Conservation (phyloP, 2,113 vertebrate species). For the Melanocharis versteri region DNA sequence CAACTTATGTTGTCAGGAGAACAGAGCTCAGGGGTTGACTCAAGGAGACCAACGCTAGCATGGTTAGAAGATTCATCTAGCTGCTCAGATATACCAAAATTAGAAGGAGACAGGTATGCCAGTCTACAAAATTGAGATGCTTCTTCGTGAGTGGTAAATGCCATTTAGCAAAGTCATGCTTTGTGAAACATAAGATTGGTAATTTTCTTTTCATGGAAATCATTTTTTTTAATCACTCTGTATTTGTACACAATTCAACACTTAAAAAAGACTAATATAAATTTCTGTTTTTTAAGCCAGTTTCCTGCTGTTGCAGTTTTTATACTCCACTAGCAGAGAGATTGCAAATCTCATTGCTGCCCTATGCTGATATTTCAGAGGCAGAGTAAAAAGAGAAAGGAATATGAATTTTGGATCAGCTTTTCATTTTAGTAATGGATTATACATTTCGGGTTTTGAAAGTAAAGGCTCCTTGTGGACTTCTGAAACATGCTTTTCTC, state of each 20-base stretch:
- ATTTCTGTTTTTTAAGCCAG: neutral
- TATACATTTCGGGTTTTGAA: neutral
- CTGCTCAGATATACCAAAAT: slow-evolving; percentile 96
- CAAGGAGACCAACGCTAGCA: slow-evolving; percentile 88
- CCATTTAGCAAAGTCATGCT: neutral
- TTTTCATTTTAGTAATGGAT: neutral
- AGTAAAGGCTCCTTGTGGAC: neutral
- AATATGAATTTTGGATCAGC: neutral
- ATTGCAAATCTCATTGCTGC: neutral
- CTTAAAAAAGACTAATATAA: neutral
- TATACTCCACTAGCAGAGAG: neutral
- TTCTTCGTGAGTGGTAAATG: neutral
- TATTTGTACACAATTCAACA: neutral
- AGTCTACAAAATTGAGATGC: neutral
- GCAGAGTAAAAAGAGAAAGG: neutral
- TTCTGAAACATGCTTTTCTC: neutral
- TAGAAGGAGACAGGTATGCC: slow-evolving; percentile 95
- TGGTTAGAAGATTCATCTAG: slow-evolving; percentile 96
- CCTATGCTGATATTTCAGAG: neutral
- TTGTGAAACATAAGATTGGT: neutral
- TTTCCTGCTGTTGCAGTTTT: neutral
- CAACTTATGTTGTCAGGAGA: slow-evolving; percentile 90
- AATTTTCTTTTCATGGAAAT: neutral
- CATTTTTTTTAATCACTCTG: neutral
- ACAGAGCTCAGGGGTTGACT: slow-evolving; percentile 85